Base-by-base conservation (phyloP, 2,888 invertebrate species). In the Parelbella ahira region DNA sequence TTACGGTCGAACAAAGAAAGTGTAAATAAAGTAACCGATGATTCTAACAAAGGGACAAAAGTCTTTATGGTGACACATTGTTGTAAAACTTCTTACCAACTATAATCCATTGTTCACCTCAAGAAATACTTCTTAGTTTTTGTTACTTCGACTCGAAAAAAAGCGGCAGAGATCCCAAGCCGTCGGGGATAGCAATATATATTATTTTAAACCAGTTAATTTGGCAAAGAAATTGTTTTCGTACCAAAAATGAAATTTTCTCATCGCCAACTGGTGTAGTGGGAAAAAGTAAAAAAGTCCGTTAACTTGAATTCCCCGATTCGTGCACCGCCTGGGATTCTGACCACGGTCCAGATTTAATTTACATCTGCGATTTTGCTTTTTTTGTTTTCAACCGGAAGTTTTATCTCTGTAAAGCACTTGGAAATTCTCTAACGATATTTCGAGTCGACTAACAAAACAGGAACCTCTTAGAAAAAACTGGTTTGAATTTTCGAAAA, bases 261-360 rank as follows among this genome's bases (percentile, higher is more conserved):
- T 52, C 46, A 32, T 24, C 37, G 44, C 44, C 43, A 41, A 42
- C 46, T 44, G 45, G 45, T 44, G 42, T 30, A 20, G 20, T 28
- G 24, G 32, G 28, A 39, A 51, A 45, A 48, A 45, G 45, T 4
- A 54, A 57, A 53, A 52, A 53, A 53, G 28, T 27, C 32, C 33
- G 51, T 50, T 50, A 53, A 56, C 44, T 54, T 48, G 47, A 52
- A 62, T 55, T 57, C 54, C 50, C 37, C 36, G 49, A 42, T 43
- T 45, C 36, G 12, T 29, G 33, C 50, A 45, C 47, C 47, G 53
- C 52, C 47, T 44, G 45, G 51, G 51, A 60, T 48, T 58, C 58
- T 59, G 59, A 60, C 63, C 66, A 53, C 58, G 49, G 61, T 33
- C 56, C 58, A 59, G 59, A 64, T 63, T 63, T 62, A 60, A 67